These are phyloP conservation scores for Pristionchus fissidentatus DNA, from an alignment of 2,888 invertebrate species.

Conservation along the genomic window DNA sequence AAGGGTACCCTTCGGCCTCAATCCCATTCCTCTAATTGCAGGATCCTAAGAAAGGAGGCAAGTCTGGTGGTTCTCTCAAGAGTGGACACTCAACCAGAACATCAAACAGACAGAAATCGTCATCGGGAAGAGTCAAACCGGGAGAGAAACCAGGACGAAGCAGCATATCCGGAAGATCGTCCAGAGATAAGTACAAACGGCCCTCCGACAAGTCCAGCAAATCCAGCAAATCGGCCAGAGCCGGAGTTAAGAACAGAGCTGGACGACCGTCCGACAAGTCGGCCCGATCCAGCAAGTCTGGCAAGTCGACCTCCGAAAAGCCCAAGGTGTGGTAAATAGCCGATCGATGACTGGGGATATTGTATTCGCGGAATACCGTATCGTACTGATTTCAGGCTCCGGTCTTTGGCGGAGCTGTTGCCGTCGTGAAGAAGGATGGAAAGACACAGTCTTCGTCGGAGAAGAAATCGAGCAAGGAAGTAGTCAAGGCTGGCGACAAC, in stretches of 20 bases:
- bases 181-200: no score
- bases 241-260: not conserved
- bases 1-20: no score
- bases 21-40: no score
- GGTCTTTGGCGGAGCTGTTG: not conserved
- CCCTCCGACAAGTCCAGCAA: not conserved
- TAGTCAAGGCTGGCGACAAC: not conserved
- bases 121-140: no score
- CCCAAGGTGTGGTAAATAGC: no score
- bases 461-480: not conserved
- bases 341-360: not conserved
- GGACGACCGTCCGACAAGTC: no score
- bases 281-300: no score
- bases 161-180: conserved; percentile 10
- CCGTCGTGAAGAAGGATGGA: not conserved
- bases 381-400: not conserved
- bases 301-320: not conserved
- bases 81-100: not conserved
- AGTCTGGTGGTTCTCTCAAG: conserved; percentile 9
- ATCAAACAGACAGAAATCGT: not conserved
- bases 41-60: not conserved
- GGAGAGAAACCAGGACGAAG: not conserved
- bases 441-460: not conserved
- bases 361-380: not conserved
- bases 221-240: not conserved